Conservation (phyloP, 64 coral and sea anemone species). For the Astreopora myriophthalma region DNA sequence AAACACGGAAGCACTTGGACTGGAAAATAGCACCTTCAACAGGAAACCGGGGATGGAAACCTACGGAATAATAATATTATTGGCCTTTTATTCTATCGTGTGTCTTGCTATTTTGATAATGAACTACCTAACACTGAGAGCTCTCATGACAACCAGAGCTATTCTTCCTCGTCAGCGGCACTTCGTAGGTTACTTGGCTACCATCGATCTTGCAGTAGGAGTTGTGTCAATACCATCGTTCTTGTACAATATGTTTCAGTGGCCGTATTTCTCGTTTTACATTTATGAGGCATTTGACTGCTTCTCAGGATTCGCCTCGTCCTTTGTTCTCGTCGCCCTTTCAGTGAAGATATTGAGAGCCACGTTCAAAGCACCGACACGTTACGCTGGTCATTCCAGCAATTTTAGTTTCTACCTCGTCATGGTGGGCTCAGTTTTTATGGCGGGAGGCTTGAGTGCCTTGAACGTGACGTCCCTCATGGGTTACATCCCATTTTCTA, state of each 20-base stretch:
- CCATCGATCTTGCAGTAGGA: constrained; percentile 40
- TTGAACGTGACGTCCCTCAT: constrained; percentile 52
- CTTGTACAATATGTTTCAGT: constrained; percentile 45
- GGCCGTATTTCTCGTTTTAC: constrained; percentile 26
- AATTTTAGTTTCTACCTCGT: not conserved
- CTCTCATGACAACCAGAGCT: constrained; percentile 15
- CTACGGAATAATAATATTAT: constrained; percentile 29
- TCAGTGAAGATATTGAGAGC: constrained; percentile 30
- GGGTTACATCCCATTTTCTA: constrained; percentile 9
- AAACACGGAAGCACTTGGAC: not conserved
- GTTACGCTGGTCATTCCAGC: constrained; percentile 5
- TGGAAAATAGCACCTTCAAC: not conserved
- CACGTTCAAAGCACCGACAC: not conserved
- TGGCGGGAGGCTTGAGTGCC: not conserved
- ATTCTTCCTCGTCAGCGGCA: constrained; percentile 8
- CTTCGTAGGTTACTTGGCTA: constrained; percentile 26
- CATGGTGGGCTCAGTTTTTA: constrained; percentile 4
- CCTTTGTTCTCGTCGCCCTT: constrained; percentile 15
- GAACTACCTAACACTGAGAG: constrained; percentile 59
- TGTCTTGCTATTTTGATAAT: constrained; percentile 9
- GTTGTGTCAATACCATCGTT: constrained; percentile 55
- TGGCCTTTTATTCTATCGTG: constrained; percentile 24
- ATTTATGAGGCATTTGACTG: constrained; percentile 60
- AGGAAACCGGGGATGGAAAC: constrained; percentile 14
- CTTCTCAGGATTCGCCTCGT: constrained; percentile 9